Base-by-base conservation (phyloP, 2,113 vertebrate species). In the Patagioenas fasciata region DNA sequence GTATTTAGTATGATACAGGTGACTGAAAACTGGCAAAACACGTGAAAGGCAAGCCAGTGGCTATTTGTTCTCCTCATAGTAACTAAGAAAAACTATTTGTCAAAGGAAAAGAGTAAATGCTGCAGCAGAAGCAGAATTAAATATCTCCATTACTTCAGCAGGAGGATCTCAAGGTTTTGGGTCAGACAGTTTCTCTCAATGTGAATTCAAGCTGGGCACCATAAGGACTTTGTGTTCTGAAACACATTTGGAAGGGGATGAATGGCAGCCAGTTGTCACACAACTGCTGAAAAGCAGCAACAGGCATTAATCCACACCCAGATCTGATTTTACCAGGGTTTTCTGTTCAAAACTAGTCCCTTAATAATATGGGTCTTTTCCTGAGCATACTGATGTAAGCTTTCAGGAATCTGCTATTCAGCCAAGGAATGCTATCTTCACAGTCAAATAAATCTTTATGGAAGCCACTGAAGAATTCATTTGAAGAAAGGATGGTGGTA, bases 51-150 rank as follows among this genome's bases (percentile, higher is more conserved):
- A 87, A 60, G 25, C 34, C 38, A 71, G 51, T 58, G n/a, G 38
- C 77, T 78, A 69, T 54, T 88, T 85, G 65, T 64, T 67, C 78
- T 73, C 53, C 34, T 57, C 69, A 17, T 54, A 72, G 85, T 96
- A 34, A 87, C 24, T 36, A 50, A 54, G 44, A 81, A 70, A n/a
- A 82, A 34, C 32, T 78, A 82, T 62, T 91, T 94, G 24, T 72
- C 84, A 90, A 82, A 94, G 53, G 79, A 93, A 95, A 75, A 80
- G 72, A 87, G 83, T 38, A 75, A 90, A 54, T 83, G 51, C 40
- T 70, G 72, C 61, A 83, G 44, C 42, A 44, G 42, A 44, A 44
- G 40, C 62, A 75, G 57, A 60, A 79, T 91, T 64, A 69, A 72
- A 78, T 31, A 73, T 65, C 42, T 28, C 71, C 42, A n/a, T 53